Percentiles rank a stretch among this genome's conserved stretches.
phyloP scores from a whole-genome alignment of 2,113 vertebrate species.

The Rhombomys opimus region DNA sequence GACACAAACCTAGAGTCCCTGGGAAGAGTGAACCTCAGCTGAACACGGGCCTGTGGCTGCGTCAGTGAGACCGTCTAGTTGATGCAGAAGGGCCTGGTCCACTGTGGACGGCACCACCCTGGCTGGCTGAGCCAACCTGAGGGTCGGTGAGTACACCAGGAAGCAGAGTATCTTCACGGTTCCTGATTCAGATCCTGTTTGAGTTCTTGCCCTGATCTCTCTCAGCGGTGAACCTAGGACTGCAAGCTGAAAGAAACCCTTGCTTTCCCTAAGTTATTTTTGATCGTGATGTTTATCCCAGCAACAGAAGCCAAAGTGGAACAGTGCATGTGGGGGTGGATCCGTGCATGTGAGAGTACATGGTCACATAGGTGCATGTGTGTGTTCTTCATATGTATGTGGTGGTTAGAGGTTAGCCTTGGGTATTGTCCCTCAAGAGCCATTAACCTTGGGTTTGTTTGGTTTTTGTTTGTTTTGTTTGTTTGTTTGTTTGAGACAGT shows the following conservation, averaged over 20 bases:
- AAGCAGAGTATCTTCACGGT: neutral
- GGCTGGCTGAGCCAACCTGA: too few species aligned
- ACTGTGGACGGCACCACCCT: too few species aligned
- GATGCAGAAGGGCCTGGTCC: too few species aligned
- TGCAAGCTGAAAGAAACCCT: too few species aligned
- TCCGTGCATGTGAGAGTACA: neutral
- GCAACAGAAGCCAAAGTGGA: neutral
- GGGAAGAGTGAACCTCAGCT: too few species aligned
- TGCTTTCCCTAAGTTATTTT: too few species aligned
- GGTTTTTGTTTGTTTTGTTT: neutral
- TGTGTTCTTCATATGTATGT: neutral
- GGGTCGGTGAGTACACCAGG: too few species aligned
- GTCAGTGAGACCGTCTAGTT: too few species aligned
- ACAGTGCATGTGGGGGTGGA: neutral
- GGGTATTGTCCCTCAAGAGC: neutral
- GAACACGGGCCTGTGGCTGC: too few species aligned
- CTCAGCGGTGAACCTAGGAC: too few species aligned
- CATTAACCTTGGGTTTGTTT: neutral
- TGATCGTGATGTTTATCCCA: neutral
- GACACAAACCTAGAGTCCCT: too few species aligned
- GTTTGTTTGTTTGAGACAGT: neutral
- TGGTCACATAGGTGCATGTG: neutral
- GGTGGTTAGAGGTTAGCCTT: neutral
- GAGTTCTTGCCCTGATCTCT: too few species aligned
- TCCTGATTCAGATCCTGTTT: neutral